Evolutionary conservation across 2,888 invertebrate genomes (phyloP).

Genomic region (Nemoura dubitans): DNA sequence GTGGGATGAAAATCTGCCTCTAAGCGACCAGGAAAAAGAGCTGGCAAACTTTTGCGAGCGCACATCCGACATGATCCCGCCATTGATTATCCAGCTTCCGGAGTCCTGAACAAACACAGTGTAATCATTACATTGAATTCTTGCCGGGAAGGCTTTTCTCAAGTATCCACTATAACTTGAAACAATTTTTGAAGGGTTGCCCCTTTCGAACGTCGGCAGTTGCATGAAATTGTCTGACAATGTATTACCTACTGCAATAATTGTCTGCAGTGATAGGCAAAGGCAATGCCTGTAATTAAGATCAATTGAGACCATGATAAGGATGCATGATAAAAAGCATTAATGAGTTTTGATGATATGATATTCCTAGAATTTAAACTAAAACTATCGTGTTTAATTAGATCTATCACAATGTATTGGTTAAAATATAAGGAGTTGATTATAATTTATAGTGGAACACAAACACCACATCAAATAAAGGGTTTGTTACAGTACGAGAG

Average conservation of each 20-base stretch:
- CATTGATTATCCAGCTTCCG: slow-evolving; percentile 73
- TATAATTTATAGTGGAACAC: too few species aligned
- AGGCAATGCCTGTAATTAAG: background rate
- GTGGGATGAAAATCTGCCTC: slow-evolving; percentile 61
- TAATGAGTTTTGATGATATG: background rate
- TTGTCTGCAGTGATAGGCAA: background rate
- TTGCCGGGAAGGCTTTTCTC: slow-evolving; percentile 20
- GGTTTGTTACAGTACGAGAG: too few species aligned
- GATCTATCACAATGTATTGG: too few species aligned
- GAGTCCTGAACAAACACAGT: slow-evolving; percentile 51
- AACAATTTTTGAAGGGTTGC: background rate
- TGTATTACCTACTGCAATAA: background rate
- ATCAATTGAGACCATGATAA: background rate
- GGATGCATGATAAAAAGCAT: background rate
- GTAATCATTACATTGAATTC: background rate
- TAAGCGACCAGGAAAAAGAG: slow-evolving; percentile 70
- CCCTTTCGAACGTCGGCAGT: background rate
- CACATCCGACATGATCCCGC: slow-evolving; percentile 70
- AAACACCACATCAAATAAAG: too few species aligned
- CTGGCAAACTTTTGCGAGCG: slow-evolving; percentile 74
- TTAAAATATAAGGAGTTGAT: too few species aligned
- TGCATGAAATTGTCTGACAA: background rate
- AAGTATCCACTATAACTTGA: background rate
- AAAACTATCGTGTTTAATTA: background rate
- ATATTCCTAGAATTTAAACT: background rate